Evolutionary conservation across 2,797 vertebrate genomes (phyloP).

Genomic region (Mus minutoides): DNA sequence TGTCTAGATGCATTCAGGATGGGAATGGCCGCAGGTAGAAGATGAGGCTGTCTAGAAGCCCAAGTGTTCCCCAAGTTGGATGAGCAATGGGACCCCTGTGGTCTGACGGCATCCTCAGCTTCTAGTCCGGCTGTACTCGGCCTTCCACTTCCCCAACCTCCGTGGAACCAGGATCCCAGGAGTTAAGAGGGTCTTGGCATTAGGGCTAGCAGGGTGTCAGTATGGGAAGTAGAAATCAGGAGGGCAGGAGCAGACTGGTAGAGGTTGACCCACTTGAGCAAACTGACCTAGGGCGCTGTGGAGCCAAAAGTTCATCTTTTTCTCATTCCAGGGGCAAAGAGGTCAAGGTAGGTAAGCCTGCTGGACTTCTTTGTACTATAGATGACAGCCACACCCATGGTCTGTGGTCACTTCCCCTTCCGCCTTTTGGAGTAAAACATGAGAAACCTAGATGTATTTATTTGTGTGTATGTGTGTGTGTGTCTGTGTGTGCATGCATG

Average conservation of each 20-base stretch:
- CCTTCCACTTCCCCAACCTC: background rate
- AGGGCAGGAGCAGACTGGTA: background rate
- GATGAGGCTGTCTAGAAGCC: rapidly evolving
- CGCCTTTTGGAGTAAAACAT: rapidly evolving
- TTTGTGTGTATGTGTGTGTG: background rate
- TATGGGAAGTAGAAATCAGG: background rate
- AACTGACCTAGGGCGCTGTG: rapidly evolving
- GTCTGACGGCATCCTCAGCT: rapidly evolving
- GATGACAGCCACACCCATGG: too few species aligned
- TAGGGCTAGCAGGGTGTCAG: background rate
- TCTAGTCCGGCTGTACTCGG: background rate
- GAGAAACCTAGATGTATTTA: background rate
- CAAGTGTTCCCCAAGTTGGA: rapidly evolving
- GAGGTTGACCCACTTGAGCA: background rate
- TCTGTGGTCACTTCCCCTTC: background rate
- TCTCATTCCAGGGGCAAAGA: too few species aligned
- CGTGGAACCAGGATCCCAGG: background rate
- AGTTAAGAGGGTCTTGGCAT: background rate
- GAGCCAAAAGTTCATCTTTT: too few species aligned
- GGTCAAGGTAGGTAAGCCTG: too few species aligned
- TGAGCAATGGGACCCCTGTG: background rate
- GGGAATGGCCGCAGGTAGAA: background rate
- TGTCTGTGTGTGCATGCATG: too few species aligned
- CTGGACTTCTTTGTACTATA: too few species aligned
- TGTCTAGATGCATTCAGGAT: background rate